These are phyloP conservation scores for Rhinella marina DNA, from an alignment of 2,797 vertebrate genomes.

Conservation along the genomic window DNA sequence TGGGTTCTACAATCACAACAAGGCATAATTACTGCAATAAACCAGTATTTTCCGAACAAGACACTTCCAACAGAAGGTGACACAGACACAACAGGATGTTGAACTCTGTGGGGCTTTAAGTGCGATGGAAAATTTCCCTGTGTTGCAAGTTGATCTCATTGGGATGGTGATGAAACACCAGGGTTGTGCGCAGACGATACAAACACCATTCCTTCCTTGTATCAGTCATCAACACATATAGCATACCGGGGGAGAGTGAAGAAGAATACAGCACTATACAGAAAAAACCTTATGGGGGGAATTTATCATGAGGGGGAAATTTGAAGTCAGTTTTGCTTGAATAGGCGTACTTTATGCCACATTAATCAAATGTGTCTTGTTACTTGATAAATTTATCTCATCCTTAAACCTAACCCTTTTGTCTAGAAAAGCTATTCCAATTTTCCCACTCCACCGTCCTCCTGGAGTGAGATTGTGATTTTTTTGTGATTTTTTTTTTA, in stretches of 20 bases:
- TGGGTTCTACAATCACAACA: conserved; percentile 24
- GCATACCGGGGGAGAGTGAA: not conserved
- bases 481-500: no score
- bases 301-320: no score
- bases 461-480: no score
- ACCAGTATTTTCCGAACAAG: not conserved
- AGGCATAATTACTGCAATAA: not conserved
- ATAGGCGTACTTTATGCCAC: no score
- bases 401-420: no score
- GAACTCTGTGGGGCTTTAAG: not conserved
- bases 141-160: not conserved
- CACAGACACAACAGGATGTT: not conserved
- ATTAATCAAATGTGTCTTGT: no score
- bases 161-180: not conserved
- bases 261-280: not conserved
- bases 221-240: not conserved
- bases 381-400: no score
- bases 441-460: no score
- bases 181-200: not conserved
- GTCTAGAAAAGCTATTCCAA: no score
- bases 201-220: not conserved
- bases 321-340: no score
- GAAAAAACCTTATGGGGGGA: no score
- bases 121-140: not conserved
- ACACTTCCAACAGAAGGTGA: not conserved